Percentiles rank a stretch among this genome's conserved stretches.
Evolutionary conservation across 2,888 invertebrate species (phyloP).

Genomic region (Acrobasis suavella): DNA sequence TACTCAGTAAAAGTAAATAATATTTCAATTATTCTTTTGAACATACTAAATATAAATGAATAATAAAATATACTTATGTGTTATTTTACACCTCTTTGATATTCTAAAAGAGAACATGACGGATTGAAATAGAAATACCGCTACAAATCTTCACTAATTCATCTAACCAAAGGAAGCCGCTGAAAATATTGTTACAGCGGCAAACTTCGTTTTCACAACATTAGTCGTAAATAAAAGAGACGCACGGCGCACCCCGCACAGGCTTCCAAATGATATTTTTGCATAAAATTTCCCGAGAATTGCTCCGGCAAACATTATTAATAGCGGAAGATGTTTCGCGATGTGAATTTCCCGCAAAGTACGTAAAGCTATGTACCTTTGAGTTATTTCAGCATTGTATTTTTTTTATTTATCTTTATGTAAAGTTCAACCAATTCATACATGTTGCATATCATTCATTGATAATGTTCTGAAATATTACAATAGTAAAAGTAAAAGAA

Average conservation of each 20-base stretch:
- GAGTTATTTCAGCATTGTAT: not conserved
- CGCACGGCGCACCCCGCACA: not conserved
- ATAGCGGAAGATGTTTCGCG: slow-evolving; percentile 2
- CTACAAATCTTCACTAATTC: no score
- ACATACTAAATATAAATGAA: no score
- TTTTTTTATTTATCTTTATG: not conserved
- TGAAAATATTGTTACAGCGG: slow-evolving; percentile 2
- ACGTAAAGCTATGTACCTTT: not conserved
- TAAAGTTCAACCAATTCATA: no score
- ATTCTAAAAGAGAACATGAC: no score
- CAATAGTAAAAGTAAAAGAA: no score
- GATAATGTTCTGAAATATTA: no score
- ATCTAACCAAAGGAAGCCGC: not conserved
- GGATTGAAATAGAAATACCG: no score
- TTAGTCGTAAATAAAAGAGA: not conserved
- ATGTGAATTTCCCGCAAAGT: slow-evolving; percentile 1
- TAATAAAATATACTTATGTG: no score
- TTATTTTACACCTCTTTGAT: no score
- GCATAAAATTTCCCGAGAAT: not conserved
- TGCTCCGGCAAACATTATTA: slow-evolving; percentile 6
- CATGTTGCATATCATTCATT: no score
- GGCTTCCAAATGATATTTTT: not conserved
- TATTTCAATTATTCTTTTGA: no score
- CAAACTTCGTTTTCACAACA: not conserved
- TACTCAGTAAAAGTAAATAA: no score